phyloP scores from a whole-genome alignment of 2,888 invertebrate species.

The Aleiodes alternator region DNA sequence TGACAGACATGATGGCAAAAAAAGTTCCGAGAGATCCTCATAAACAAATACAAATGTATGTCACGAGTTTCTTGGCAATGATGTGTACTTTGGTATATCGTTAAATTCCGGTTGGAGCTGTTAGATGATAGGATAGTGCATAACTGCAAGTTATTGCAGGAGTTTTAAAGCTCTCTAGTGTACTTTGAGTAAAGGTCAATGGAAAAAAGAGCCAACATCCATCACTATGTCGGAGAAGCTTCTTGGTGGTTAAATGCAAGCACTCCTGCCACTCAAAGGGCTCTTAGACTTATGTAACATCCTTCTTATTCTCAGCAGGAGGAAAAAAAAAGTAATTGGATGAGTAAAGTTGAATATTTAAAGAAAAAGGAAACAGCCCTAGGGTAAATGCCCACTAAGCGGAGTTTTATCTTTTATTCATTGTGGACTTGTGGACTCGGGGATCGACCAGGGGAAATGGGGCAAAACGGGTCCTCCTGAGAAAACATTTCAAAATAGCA shows the following conservation, averaged over 20 bases:
- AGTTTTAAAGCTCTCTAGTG: background rate
- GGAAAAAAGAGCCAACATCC: constrained; percentile 12
- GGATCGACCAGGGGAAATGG: too few species aligned
- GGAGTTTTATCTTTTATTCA: too few species aligned
- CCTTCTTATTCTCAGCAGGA: background rate
- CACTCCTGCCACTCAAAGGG: background rate
- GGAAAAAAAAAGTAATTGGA: background rate
- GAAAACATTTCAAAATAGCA: too few species aligned
- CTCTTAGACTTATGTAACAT: too few species aligned
- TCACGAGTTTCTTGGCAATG: constrained; percentile 16
- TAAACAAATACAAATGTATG: constrained; percentile 2
- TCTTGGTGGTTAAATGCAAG: background rate
- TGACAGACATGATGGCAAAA: too few species aligned
- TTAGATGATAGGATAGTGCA: background rate
- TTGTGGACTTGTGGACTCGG: too few species aligned
- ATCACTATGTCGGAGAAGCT: constrained; percentile 5
- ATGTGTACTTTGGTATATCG: constrained; percentile 1
- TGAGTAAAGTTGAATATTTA: background rate
- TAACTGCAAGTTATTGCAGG: constrained; percentile 10
- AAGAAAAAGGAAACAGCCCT: too few species aligned
- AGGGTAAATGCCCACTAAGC: too few species aligned
- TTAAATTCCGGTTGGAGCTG: constrained; percentile 17
- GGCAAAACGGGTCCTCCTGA: too few species aligned
- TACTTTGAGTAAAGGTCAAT: constrained; percentile 2
- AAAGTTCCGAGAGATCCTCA: background rate